A percentile compares a stretch with the other conserved stretches of the same genome.
These are phyloP conservation scores for Aix galericulata DNA, from an alignment of 2,113 vertebrate genomes.

Conservation along the genomic window DNA sequence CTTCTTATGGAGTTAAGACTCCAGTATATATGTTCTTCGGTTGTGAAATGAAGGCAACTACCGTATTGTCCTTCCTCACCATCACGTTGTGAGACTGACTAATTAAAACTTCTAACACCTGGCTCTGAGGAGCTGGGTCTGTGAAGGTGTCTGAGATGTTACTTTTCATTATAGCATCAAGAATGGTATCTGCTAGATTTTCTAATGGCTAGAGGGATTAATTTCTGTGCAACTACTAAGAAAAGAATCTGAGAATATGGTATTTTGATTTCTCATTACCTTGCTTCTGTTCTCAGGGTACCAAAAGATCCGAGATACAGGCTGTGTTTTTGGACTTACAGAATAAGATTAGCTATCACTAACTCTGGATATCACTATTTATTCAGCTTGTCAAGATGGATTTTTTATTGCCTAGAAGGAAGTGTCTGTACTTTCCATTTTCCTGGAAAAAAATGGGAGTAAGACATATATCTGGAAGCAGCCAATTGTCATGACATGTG, in stretches of 20 bases:
- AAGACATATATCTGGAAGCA: conserved; percentile 22
- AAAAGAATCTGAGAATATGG: neutral
- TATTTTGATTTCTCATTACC: conserved; percentile 3
- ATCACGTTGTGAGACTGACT: neutral
- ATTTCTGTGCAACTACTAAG: neutral
- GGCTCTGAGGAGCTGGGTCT: neutral
- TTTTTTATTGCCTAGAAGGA: conserved; percentile 42
- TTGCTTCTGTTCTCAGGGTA: neutral
- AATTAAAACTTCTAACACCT: neutral
- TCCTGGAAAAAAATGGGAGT: conserved; percentile 35
- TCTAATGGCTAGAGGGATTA: neutral
- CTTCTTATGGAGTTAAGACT: neutral
- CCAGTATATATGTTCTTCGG: neutral
- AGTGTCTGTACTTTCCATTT: conserved; percentile 51
- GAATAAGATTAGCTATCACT: neutral
- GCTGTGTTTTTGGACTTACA: neutral
- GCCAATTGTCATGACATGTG: neutral
- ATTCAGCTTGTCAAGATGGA: conserved; percentile 51
- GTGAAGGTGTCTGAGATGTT: neutral
- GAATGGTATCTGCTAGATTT: neutral
- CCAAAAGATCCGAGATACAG: neutral
- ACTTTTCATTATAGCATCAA: neutral
- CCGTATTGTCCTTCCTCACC: neutral
- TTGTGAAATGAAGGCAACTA: neutral
- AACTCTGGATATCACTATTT: conserved; percentile 53